phyloP scores from a whole-genome alignment of 2,888 invertebrate genomes.

The Cheilosia vernalis region DNA sequence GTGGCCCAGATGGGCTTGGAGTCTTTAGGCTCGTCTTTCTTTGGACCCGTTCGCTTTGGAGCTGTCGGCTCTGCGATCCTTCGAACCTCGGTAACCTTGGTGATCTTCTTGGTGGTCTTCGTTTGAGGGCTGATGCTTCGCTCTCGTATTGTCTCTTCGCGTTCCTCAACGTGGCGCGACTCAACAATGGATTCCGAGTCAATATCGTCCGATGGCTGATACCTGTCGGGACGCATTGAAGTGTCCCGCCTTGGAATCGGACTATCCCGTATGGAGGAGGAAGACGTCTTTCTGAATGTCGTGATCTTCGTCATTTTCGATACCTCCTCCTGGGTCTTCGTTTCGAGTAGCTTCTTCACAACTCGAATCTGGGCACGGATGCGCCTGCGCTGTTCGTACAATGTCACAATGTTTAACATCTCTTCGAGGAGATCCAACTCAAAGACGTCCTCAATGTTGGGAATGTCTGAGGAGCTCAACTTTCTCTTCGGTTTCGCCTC shows the following conservation, averaged over 20 bases:
- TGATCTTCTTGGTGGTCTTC: slow-evolving; percentile 79
- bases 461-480: slow-evolving; percentile 83
- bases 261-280: slow-evolving; percentile 52
- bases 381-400: slow-evolving; percentile 90
- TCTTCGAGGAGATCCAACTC: slow-evolving; percentile 89
- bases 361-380: slow-evolving; percentile 91
- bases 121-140: slow-evolving; percentile 80
- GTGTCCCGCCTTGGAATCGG: slow-evolving; percentile 56
- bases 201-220: slow-evolving; percentile 61
- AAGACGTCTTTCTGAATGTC: slow-evolving; percentile 50
- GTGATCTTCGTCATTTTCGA: slow-evolving; percentile 58
- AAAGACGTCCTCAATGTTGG: slow-evolving; percentile 89
- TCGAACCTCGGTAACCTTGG: slow-evolving; percentile 71
- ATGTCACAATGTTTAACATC: slow-evolving; percentile 89
- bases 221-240: slow-evolving; percentile 38
- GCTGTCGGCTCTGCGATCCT: slow-evolving; percentile 76
- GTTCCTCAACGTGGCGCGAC: slow-evolving; percentile 66
- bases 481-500: slow-evolving; percentile 84
- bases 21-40: slow-evolving; percentile 79
- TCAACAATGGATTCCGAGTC: slow-evolving; percentile 67
- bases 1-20: slow-evolving; percentile 87
- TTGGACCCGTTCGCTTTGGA: slow-evolving; percentile 81
- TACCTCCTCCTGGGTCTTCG: slow-evolving; percentile 76
- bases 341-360: slow-evolving; percentile 87
- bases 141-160: slow-evolving; percentile 76